phyloP scores from a whole-genome alignment of 2,113 vertebrate species.

The Sinocyclocheilus rhinocerous region DNA sequence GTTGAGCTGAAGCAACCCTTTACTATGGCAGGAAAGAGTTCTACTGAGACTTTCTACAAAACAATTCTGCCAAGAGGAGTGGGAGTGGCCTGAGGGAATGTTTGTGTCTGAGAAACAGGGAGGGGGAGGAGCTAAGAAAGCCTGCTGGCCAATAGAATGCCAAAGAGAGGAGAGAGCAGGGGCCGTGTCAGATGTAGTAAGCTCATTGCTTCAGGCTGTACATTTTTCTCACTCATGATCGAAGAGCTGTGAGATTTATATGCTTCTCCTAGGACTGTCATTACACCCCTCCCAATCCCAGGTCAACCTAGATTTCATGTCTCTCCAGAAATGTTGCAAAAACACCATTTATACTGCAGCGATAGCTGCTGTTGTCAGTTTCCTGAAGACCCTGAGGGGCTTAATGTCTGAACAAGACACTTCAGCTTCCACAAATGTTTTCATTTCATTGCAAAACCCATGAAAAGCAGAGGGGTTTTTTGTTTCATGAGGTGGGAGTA shows the following conservation, averaged over 20 bases:
- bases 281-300: background rate
- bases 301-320: background rate
- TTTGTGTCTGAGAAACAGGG: slow-evolving; percentile 23
- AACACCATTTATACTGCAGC: background rate
- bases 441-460: background rate
- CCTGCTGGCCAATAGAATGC: slow-evolving; percentile 28
- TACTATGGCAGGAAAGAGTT: background rate
- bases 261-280: background rate
- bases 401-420: background rate
- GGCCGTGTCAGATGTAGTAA: background rate
- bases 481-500: background rate
- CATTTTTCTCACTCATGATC: slow-evolving; percentile 26
- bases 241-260: slow-evolving; percentile 26
- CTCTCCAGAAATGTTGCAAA: slow-evolving; percentile 9
- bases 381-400: background rate
- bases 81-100: slow-evolving; percentile 42
- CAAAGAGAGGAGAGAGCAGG: slow-evolving; percentile 41
- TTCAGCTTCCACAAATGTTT: background rate
- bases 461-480: background rate
- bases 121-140: slow-evolving; percentile 11
- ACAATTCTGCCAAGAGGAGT: slow-evolving; percentile 53
- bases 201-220: background rate
- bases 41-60: slow-evolving; percentile 50
- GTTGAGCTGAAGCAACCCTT: background rate
- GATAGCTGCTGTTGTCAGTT: background rate